phyloP scores from a whole-genome alignment of 2,797 vertebrate species.

The Allenopithecus nigroviridis region DNA sequence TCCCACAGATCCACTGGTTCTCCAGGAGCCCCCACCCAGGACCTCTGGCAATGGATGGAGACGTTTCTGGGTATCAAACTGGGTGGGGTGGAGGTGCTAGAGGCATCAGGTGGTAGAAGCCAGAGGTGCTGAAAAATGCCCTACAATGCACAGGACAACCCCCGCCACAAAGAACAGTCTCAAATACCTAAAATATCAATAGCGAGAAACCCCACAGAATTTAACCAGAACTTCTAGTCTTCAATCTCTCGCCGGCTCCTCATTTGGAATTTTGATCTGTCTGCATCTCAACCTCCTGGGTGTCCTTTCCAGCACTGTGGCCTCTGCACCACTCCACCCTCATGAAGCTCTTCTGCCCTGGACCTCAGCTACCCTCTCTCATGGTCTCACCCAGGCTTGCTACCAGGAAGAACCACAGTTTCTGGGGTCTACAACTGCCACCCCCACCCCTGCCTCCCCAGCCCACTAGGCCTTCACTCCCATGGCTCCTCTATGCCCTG shows the following conservation, averaged over 20 bases:
- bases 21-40: not conserved
- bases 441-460: not conserved
- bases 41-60: not conserved
- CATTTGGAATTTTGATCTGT: accelerated
- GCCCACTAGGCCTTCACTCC: not conserved
- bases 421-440: too few species aligned
- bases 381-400: too few species aligned
- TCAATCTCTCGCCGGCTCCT: accelerated
- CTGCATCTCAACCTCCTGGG: not conserved
- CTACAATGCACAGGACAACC: not conserved
- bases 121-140: not conserved
- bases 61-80: not conserved
- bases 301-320: too few species aligned
- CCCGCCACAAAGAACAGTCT: accelerated
- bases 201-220: accelerated
- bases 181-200: not conserved
- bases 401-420: too few species aligned
- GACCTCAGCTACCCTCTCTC: not conserved
- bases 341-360: not conserved
- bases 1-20: not conserved
- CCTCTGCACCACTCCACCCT: too few species aligned
- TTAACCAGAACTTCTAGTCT: too few species aligned
- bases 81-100: accelerated
- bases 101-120: accelerated
- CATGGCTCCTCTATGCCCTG: too few species aligned